Conservation (phyloP, 2,113 vertebrate species). For the Phalacrocorax carbo region DNA sequence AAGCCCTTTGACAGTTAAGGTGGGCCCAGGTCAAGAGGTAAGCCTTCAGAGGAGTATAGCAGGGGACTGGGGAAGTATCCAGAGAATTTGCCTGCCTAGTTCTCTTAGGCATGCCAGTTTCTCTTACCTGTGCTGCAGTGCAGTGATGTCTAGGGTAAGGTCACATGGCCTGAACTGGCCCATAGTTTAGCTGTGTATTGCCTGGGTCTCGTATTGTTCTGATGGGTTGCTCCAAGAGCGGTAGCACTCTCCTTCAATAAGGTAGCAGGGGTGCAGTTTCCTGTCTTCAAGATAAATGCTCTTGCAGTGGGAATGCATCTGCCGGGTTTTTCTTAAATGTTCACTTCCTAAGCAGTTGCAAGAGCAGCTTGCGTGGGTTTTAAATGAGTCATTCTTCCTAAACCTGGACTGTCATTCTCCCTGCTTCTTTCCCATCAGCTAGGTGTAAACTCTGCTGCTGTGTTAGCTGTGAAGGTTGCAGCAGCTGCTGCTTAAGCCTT, state of each 20-base stretch:
- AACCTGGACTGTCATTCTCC: background rate
- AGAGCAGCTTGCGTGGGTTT: background rate
- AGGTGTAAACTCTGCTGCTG: background rate
- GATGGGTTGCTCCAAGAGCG: background rate
- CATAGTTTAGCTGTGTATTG: background rate
- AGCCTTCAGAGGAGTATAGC: too few relatives aligned
- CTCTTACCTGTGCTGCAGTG: background rate
- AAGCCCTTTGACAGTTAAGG: background rate
- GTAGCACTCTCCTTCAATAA: background rate
- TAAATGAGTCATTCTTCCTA: background rate
- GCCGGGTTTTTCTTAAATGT: background rate
- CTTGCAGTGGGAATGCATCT: background rate
- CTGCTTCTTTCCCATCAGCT: background rate
- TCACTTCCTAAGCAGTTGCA: too few relatives aligned
- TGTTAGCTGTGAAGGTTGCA: background rate
- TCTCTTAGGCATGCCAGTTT: accelerated
- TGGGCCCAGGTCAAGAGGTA: background rate
- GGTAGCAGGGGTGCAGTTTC: background rate
- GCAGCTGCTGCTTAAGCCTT: background rate
- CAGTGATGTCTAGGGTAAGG: background rate
- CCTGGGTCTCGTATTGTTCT: background rate
- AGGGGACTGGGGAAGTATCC: background rate
- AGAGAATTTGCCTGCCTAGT: too few relatives aligned
- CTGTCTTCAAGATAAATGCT: background rate
- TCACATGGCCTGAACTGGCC: background rate